Evolutionary conservation across 2,888 invertebrate species (phyloP), one percentile per base, ranked within the genome.

Genomic region (Eupithecia inturbata): DNA sequence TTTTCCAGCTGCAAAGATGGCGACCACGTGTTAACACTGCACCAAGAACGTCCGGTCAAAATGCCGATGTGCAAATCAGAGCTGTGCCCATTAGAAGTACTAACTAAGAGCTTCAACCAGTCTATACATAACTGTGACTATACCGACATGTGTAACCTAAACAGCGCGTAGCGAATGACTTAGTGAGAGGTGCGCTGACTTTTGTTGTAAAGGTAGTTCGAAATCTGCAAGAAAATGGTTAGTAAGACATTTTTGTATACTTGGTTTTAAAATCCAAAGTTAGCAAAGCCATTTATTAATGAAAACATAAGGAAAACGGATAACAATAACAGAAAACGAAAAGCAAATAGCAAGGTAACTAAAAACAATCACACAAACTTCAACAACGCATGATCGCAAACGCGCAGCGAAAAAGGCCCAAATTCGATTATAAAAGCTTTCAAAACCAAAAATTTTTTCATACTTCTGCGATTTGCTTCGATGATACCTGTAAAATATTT

Each of bases 21-120:
- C 66, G 88, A 95, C 36, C 94, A 95, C 84, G 87, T 98, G 45
- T 88, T 97, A 77, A 95, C 96, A 0, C 89, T 97, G 80, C 97
- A 97, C 84, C 98, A 98, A 91, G 98, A 98, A 88, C 95, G 95
- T 67, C 91, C 96, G 0, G 92, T 97, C 0, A 95, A 95, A 75
- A 87, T 98, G 79, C 96, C 97, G 0, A 96, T 96, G 83, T 98
- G 98, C 86, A 95, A 96, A 5, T 82, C 88, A 4, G 96, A 96
- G 78, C 95, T 97, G 6, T 97, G 97, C 85, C 95, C 96, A 22
- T 83, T 97, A 62, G 84, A 95, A 6, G 91, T 89, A 49, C 89
- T 97, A 82, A 93, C 91, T 73, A 84, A 95, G 36, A 88, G 95
- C 71, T 97, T 96, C 84, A 91, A 93, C 63, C 91, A 95, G 33